A percentile compares a stretch with the other conserved stretches of the same genome.
Conservation (phyloP, 2,113 vertebrate species). For the Leptodactylus fuscus region DNA sequence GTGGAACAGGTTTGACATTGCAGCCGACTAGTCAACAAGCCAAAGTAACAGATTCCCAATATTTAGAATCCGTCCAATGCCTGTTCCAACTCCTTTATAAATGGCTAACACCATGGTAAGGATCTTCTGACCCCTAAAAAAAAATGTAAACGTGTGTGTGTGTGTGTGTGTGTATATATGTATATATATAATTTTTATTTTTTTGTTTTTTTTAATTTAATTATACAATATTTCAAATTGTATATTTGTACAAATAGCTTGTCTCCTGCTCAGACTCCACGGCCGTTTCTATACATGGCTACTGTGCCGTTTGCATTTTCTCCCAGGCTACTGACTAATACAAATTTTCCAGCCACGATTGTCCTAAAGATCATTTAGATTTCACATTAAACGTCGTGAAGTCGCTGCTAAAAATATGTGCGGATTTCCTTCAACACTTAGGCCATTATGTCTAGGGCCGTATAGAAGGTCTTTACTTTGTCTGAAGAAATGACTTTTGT, state of each 20-base stretch:
- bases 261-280: not conserved
- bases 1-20: too few species aligned
- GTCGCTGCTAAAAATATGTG: not conserved
- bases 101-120: too few species aligned
- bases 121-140: too few species aligned
- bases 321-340: constrained; percentile 15
- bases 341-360: constrained; percentile 1
- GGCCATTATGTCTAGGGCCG: too few species aligned
- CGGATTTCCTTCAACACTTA: not conserved
- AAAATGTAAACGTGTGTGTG: not conserved
- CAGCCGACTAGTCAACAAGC: too few species aligned
- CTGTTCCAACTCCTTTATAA: too few species aligned
- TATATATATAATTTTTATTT: not conserved
- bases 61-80: too few species aligned
- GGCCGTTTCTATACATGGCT: too few species aligned
- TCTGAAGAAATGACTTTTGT: too few species aligned
- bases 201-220: too few species aligned
- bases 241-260: not conserved
- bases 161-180: not conserved
- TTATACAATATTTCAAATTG: too few species aligned
- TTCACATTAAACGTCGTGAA: not conserved
- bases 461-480: not conserved
- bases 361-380: not conserved
- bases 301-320: not conserved
- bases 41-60: too few species aligned